Conservation (phyloP, 1,140 invertebrate species). For the Mya arenaria region DNA sequence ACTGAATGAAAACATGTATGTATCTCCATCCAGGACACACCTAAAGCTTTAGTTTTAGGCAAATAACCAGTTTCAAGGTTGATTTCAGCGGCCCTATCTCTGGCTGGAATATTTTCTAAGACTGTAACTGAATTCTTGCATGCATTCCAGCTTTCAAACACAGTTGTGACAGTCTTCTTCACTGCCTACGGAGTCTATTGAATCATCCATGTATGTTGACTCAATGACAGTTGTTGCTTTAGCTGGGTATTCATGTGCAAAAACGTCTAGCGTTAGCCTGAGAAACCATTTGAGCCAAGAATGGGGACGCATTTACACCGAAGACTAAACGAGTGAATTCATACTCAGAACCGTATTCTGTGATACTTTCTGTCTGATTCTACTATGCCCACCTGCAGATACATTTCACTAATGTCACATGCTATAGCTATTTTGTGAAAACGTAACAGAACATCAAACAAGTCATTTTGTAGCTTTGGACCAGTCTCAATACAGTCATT, state of each 20-base stretch:
- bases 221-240: not conserved
- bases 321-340: constrained; percentile 43
- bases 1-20: no score
- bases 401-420: constrained; percentile 54
- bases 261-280: constrained; percentile 1
- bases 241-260: not conserved
- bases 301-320: constrained; percentile 45
- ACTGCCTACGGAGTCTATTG: constrained; percentile 1
- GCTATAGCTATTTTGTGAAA: constrained; percentile 61
- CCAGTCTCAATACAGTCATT: constrained; percentile 59
- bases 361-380: constrained; percentile 23
- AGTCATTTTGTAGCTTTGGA: constrained; percentile 76
- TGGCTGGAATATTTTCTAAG: no score
- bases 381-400: constrained; percentile 23
- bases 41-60: no score
- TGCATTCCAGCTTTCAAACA: constrained; percentile 12
- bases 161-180: not conserved
- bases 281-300: constrained; percentile 36
- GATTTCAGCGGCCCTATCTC: no score
- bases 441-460: constrained; percentile 57
- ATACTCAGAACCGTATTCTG: constrained; percentile 39
- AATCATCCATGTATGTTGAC: constrained; percentile 30
- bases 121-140: not conserved
- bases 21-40: no score
- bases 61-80: no score